Evolutionary conservation across 2,113 vertebrate genomes (phyloP).

Genomic region (Octodon degus): DNA sequence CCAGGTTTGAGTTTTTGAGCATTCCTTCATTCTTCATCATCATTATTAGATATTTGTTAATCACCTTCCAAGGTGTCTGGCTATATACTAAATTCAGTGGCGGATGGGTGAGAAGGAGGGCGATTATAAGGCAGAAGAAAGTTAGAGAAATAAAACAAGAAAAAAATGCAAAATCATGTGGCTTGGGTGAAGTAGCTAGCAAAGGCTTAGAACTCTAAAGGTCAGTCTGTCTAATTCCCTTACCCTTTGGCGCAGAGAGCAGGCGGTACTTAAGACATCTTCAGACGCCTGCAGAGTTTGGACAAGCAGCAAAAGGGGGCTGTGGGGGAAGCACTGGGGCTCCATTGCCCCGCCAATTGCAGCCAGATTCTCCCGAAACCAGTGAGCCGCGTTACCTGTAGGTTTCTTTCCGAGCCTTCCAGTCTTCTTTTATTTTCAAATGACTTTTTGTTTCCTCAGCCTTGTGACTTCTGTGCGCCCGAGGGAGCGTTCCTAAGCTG

Average conservation of each 20-base stretch:
- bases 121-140: background rate
- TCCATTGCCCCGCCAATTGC: fast-evolving
- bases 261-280: constrained; percentile 4
- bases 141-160: background rate
- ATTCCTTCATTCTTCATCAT: constrained; percentile 4
- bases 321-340: background rate
- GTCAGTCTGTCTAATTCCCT: constrained; percentile 38
- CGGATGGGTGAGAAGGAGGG: background rate
- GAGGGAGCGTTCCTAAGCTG: background rate
- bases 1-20: background rate
- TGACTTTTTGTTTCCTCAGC: background rate
- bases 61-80: background rate
- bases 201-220: constrained; percentile 26
- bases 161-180: constrained; percentile 61
- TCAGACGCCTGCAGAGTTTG: background rate
- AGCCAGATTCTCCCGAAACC: background rate
- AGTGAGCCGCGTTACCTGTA: background rate
- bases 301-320: background rate
- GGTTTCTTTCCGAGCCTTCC: background rate
- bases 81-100: background rate
- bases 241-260: background rate
- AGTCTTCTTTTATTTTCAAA: constrained; percentile 44
- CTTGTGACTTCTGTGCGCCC: background rate
- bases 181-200: background rate
- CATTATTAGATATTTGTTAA: constrained; percentile 33